phyloP scores from a whole-genome alignment of 1,140 invertebrate genomes.

The Leptopilina boulardi region DNA sequence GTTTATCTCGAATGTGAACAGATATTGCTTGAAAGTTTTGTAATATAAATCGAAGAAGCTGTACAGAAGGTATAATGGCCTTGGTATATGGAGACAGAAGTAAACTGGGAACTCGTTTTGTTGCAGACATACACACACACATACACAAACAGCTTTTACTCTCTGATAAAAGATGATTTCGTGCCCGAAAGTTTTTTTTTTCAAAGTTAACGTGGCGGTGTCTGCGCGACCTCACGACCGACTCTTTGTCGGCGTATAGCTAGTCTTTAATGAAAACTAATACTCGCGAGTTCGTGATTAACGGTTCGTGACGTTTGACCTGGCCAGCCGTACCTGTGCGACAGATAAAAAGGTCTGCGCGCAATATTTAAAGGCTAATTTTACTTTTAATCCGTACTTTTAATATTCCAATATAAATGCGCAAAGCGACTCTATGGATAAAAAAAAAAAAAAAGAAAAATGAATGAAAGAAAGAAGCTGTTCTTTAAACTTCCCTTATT shows the following conservation, averaged over 20 bases:
- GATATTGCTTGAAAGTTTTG: conserved; percentile 54
- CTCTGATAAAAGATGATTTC: conserved; percentile 52
- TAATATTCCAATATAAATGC: conserved; percentile 40
- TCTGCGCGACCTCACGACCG: conserved; percentile 51
- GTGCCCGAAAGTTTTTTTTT: conserved; percentile 46
- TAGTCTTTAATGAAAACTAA: conserved; percentile 61
- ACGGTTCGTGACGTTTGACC: conserved; percentile 44
- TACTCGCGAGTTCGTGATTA: conserved; percentile 55
- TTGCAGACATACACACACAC: neutral
- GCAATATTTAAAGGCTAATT: neutral
- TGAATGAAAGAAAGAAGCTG: neutral
- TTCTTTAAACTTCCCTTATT: neutral
- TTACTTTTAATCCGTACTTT: neutral
- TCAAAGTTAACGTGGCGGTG: conserved; percentile 21
- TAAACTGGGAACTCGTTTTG: neutral
- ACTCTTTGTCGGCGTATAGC: conserved; percentile 54
- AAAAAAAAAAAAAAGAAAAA: conserved; percentile 32
- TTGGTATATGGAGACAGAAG: conserved; percentile 15
- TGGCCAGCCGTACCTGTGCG: neutral
- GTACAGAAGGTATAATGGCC: conserved; percentile 16
- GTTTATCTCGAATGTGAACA: conserved; percentile 41
- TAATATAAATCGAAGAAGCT: conserved; percentile 47
- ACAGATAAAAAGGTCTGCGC: neutral
- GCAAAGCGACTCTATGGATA: conserved; percentile 5
- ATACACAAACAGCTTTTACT: neutral